Base-by-base conservation (phyloP, 2,888 invertebrate genomes). In the Cremastinae sp. region DNA sequence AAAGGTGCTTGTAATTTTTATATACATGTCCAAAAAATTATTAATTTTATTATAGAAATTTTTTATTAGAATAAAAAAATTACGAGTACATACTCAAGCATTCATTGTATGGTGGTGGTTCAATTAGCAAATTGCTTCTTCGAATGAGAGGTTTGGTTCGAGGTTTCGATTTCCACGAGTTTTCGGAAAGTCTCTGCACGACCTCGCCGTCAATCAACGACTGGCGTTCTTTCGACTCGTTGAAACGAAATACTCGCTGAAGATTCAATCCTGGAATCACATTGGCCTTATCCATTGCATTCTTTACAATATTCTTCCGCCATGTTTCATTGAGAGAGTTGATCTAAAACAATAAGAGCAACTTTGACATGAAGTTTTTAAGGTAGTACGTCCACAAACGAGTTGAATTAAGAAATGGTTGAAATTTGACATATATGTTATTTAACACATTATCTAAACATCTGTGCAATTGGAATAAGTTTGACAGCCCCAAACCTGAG, bases 221-320 rank as follows among this genome's bases (percentile, higher is more conserved):
- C 18, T 22, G 58, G 5, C 43, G 53, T 28, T 58, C 59, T 16
- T 43, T 43, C 10, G 38, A 10, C 7, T 74, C 56, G 4, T 47
- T 66, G 20, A 83, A 76, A 36, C 81, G 79, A 8, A 82, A 75
- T 4, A 84, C 66, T n/a, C 80, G 78, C 0, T 68, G 72, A 71
- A 71, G 74, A 1, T 51, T 58, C 28, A 70, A 18, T 7, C 79
- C 80, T 10, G 66, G 68, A 58, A 83, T 69, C 9, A 80, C 41
- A 45, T 81, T 59, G 0, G 69, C 38, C 14, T 58, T n/a, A n/a
- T 66, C 49, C 56, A 84, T 71, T 3, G 77, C 78, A 8, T 70
- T 65, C 45, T 78, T 75, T 82, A 82, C 80, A 51, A 78, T 54
- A 34, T 74, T 77, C 16, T 78, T 79, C 0, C 82, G 78, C 83